phyloP scores from a whole-genome alignment of 2,888 invertebrate genomes.

The Drosophila colorata region DNA sequence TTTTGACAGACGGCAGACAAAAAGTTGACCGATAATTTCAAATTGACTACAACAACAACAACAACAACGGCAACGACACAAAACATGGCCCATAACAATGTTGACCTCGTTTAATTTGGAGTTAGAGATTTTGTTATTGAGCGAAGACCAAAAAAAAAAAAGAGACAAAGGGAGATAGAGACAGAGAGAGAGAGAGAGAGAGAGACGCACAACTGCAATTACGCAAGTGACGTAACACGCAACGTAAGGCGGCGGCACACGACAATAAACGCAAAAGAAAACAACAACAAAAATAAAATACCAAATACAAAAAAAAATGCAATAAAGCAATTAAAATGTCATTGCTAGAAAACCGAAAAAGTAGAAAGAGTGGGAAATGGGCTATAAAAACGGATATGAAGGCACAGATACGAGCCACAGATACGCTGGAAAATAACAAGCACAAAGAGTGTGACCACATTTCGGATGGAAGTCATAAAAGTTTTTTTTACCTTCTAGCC shows the following conservation, averaged over 20 bases:
- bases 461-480: conserved; percentile 57
- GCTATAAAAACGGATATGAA: conserved; percentile 78
- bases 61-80: conserved; percentile 30
- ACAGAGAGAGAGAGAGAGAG: conserved; percentile 18
- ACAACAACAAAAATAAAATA: conserved; percentile 7
- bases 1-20: conserved; percentile 74
- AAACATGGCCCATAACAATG: conserved; percentile 69
- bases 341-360: conserved; percentile 53
- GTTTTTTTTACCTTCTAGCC: not conserved
- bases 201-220: conserved; percentile 62
- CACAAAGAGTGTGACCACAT: conserved; percentile 37
- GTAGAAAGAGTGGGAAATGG: conserved; percentile 54
- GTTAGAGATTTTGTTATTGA: conserved; percentile 41
- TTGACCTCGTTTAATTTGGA: conserved; percentile 61
- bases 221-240: conserved; percentile 74
- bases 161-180: conserved; percentile 15
- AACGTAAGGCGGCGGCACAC: conserved; percentile 70
- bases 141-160: conserved; percentile 29
- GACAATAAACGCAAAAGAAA: conserved; percentile 59
- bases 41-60: conserved; percentile 67
- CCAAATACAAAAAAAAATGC: conserved; percentile 42
- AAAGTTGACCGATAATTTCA: conserved; percentile 79
- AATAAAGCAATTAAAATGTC: conserved; percentile 82
- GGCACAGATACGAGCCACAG: conserved; percentile 55
- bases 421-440: conserved; percentile 37